Evolutionary conservation across 2,888 invertebrate genomes (phyloP).

Genomic region (Sphecodes monilicornis): DNA sequence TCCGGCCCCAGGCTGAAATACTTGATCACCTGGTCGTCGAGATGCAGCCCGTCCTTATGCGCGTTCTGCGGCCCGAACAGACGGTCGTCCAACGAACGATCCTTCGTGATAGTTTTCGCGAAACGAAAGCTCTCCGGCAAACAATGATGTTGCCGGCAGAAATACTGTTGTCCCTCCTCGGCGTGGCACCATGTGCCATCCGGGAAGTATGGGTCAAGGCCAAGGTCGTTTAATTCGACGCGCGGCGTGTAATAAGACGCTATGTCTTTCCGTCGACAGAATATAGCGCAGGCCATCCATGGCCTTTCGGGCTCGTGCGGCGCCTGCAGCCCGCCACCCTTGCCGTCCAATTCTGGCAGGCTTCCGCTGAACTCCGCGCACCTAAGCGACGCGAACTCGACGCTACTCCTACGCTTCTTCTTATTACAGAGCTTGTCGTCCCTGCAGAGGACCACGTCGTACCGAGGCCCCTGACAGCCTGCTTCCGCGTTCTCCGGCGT

Average conservation of each 20-base stretch:
- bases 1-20: slow-evolving; percentile 88
- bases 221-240: slow-evolving; percentile 90
- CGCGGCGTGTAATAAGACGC: slow-evolving; percentile 91
- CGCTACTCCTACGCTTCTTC: slow-evolving; percentile 85
- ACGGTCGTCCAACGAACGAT: slow-evolving; percentile 81
- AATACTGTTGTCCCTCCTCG: slow-evolving; percentile 88
- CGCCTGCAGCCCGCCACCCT: slow-evolving; percentile 90
- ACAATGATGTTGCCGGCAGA: slow-evolving; percentile 91
- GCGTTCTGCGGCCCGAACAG: slow-evolving; percentile 88
- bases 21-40: slow-evolving; percentile 85
- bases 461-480: slow-evolving; percentile 88
- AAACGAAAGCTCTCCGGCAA: slow-evolving; percentile 86
- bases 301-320: slow-evolving; percentile 90
- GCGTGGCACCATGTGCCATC: slow-evolving; percentile 93
- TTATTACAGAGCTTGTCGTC: slow-evolving; percentile 87
- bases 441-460: slow-evolving; percentile 89
- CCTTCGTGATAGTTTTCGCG: slow-evolving; percentile 65
- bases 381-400: slow-evolving; percentile 87
- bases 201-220: slow-evolving; percentile 89
- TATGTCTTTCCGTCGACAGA: slow-evolving; percentile 88
- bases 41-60: slow-evolving; percentile 84
- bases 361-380: slow-evolving; percentile 88
- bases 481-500: slow-evolving; percentile 77
- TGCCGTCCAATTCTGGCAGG: slow-evolving; percentile 87
- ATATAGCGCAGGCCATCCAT: slow-evolving; percentile 93